Percentiles rank a stretch among this genome's conserved stretches.
phyloP scores from a whole-genome alignment of 1,140 invertebrate species.

The Manduca sexta region DNA sequence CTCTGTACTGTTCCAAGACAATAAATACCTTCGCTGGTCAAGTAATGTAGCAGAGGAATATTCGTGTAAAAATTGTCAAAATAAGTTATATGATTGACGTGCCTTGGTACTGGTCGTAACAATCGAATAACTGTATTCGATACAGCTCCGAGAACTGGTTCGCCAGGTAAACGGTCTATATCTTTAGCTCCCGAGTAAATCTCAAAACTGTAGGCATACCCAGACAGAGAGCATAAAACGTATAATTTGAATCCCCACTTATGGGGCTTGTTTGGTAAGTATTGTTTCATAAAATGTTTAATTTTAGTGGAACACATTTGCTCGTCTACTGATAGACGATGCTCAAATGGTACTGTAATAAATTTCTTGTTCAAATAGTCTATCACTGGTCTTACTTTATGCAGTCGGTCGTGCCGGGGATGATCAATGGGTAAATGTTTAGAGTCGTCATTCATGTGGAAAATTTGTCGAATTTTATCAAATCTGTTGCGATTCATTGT shows the following conservation, averaged over 20 bases:
- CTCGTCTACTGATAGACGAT: slow-evolving; percentile 25
- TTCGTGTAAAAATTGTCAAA: slow-evolving; percentile 38
- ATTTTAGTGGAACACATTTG: slow-evolving; percentile 58
- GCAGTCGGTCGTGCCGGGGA: slow-evolving; percentile 31
- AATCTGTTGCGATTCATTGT: no score
- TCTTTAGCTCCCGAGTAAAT: slow-evolving; percentile 34
- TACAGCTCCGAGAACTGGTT: slow-evolving; percentile 18
- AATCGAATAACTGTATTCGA: slow-evolving; percentile 18
- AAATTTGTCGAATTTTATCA: slow-evolving; percentile 1
- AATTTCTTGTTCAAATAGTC: slow-evolving; percentile 7
- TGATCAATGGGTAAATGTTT: slow-evolving; percentile 17
- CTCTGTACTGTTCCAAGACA: slow-evolving; percentile 14
- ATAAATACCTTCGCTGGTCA: slow-evolving; percentile 19
- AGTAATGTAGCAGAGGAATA: slow-evolving; percentile 29
- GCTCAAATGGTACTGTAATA: slow-evolving; percentile 23
- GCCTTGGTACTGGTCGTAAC: slow-evolving; percentile 11
- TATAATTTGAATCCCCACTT: slow-evolving; percentile 50
- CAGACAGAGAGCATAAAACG: slow-evolving; percentile 26
- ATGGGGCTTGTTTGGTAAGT: slow-evolving; percentile 32
- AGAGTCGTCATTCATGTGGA: slow-evolving; percentile 19
- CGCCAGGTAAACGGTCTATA: slow-evolving; percentile 11
- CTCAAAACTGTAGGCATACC: slow-evolving; percentile 47
- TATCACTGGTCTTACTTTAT: slow-evolving; percentile 21
- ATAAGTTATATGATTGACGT: slow-evolving; percentile 31
- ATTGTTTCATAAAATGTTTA: slow-evolving; percentile 41